Evolutionary conservation across 92 coral and sea anemone genomes (phyloP), one percentile per base, ranked within the genome.

Genomic region (Umimayanthus kanabou): DNA sequence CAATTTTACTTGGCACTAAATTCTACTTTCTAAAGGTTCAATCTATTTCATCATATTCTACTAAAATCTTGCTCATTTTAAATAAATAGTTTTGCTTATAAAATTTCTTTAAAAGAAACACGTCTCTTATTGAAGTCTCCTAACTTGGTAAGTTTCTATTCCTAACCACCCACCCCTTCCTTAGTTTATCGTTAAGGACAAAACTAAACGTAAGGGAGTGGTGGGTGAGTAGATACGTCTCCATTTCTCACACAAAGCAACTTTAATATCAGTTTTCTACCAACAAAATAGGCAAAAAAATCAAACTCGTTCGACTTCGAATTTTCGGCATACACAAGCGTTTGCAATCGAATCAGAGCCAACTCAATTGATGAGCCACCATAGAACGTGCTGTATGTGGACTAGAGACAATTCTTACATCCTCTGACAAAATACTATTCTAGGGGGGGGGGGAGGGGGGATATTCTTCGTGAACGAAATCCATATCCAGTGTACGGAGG

Each of bases 91-190:
- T 64, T 67, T 26, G 72, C 28, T 47, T 16, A 26, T 67, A 69
- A 29, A 83, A 70, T 83, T 45, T 70, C 87, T 83, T 83, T 83
- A 26, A 74, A 47, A 83, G 87, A 83, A 43, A 83, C 42, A 43
- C 77, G 22, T 10, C 11, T 29, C 40, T 9, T 25, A 40, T 66
- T 67, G 39, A 11, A 67, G 25, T 22, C 14, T 81, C 57, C 42
- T 61, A n/a, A 69, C 40, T 70, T 69, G 23, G 81, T 1, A 23
- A 23, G 30, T 50, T 75, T 3, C 45, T 37, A 39, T 13, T 61
- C 22, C 76, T 29, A 42, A 77, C 39, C 23, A 82, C 64, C 8
- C 3, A 70, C 65, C 58, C 43, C 77, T 8, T 2, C 45, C n/a
- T 28, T 25, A 39, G 22, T 8, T 82, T 11, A 15, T 14, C 55